phyloP scores from a whole-genome alignment of 2,113 vertebrate genomes.

The Xyrauchen texanus region DNA sequence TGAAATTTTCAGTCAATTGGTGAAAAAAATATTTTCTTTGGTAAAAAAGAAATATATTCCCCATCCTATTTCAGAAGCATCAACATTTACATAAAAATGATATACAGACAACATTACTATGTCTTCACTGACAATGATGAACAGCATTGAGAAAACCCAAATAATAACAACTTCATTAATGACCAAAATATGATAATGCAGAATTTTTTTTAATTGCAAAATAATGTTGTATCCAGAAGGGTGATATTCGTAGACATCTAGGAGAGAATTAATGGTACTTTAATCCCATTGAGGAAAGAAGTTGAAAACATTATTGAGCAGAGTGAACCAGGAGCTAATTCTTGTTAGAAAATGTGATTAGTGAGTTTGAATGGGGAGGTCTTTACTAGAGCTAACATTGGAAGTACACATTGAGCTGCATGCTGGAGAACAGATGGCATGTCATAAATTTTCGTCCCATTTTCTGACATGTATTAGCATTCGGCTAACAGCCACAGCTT shows the following conservation, averaged over 20 bases:
- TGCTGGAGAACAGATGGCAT: conserved; percentile 79
- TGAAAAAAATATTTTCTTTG: background rate
- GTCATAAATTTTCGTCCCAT: conserved; percentile 76
- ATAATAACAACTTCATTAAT: conserved; percentile 42
- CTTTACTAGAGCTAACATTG: conserved; percentile 81
- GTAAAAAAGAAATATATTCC: background rate
- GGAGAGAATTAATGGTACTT: conserved; percentile 64
- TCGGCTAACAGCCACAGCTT: conserved; percentile 79
- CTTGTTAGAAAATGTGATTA: conserved; percentile 73
- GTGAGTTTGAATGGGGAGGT: conserved; percentile 74
- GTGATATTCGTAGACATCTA: conserved; percentile 56
- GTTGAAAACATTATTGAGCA: conserved; percentile 62
- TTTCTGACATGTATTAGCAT: conserved; percentile 82
- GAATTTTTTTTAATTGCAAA: conserved; percentile 62
- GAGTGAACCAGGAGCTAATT: conserved; percentile 68
- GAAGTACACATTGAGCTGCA: conserved; percentile 78
- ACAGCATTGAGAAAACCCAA: conserved; percentile 18
- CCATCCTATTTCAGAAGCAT: background rate
- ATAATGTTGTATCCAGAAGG: conserved; percentile 57
- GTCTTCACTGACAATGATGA: conserved; percentile 10
- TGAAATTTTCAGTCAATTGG: too few species aligned
- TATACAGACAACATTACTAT: background rate
- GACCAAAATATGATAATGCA: conserved; percentile 59
- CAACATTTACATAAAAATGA: conserved; percentile 25
- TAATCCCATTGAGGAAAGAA: conserved; percentile 62